Evolutionary conservation across 2,113 vertebrate species (phyloP).

Genomic region (Pseudopodoces humilis): DNA sequence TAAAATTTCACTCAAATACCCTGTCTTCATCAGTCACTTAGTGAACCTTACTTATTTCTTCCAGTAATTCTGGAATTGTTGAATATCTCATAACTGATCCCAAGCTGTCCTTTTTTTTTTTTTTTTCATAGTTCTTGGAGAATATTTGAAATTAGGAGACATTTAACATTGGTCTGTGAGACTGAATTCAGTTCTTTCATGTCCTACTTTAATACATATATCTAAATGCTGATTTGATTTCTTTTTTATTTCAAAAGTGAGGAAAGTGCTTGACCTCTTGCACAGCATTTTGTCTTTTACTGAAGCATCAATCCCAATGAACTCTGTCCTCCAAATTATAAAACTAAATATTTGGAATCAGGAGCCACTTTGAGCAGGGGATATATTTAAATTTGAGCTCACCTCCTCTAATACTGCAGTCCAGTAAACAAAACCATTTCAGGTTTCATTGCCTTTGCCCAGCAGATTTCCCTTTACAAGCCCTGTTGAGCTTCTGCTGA

Average conservation of each 20-base stretch:
- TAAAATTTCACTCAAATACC: neutral
- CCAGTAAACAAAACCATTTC: slow-evolving; percentile 21
- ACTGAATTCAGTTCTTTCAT: neutral
- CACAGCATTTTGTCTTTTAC: neutral
- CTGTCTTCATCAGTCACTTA: neutral
- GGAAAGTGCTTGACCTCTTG: neutral
- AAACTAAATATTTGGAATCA: neutral
- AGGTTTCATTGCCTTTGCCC: neutral
- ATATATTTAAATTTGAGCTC: neutral
- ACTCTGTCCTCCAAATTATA: neutral
- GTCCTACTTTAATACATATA: neutral
- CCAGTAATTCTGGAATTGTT: neutral
- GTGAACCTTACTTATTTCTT: neutral
- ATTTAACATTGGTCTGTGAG: neutral
- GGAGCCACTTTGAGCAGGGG: neutral
- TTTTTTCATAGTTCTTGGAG: neutral
- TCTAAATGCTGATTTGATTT: neutral
- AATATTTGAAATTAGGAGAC: neutral
- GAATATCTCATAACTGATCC: neutral
- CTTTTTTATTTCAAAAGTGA: neutral
- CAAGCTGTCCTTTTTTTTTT: neutral
- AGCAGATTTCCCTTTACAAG: neutral
- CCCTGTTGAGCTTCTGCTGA: neutral
- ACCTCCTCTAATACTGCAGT: neutral
- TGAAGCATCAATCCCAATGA: neutral